Evolutionary conservation across 2,113 vertebrate genomes (phyloP).

Genomic region (Nycticorax nycticorax): DNA sequence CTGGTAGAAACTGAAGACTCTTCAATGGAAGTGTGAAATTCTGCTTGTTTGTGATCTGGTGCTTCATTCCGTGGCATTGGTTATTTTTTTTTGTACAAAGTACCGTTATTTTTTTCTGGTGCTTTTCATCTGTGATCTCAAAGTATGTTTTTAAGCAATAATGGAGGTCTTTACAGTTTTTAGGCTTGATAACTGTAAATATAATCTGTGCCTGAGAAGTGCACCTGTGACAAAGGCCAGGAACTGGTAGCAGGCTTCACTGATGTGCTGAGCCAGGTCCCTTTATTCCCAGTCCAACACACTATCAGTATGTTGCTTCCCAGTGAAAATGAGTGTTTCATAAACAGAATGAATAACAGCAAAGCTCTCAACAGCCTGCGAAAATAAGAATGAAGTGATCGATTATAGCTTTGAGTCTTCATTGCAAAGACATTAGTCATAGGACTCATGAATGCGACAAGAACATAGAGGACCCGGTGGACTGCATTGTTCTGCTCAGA

Average conservation of each 20-base stretch:
- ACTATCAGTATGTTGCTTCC: background rate
- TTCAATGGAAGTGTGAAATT: background rate
- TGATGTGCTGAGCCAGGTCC: background rate
- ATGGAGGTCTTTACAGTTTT: background rate
- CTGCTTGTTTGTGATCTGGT: background rate
- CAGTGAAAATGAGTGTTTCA: background rate
- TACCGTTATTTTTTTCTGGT: background rate
- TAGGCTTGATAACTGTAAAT: background rate
- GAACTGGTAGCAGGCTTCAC: background rate
- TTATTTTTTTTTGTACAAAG: background rate
- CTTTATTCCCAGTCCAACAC: background rate
- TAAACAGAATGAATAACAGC: background rate
- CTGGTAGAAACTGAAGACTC: background rate
- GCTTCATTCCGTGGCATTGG: background rate
- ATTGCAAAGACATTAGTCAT: background rate
- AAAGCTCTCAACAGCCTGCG: background rate
- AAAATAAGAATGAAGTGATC: conserved; percentile 13
- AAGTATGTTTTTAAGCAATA: background rate
- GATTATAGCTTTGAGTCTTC: background rate
- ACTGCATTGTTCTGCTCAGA: background rate
- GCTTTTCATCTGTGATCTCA: background rate
- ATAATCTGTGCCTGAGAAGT: background rate
- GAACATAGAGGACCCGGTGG: background rate
- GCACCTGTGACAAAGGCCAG: background rate
- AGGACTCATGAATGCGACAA: background rate